Evolutionary conservation across 2,888 invertebrate genomes (phyloP).

Genomic region (Pseudococcus jackbeardsleyi): DNA sequence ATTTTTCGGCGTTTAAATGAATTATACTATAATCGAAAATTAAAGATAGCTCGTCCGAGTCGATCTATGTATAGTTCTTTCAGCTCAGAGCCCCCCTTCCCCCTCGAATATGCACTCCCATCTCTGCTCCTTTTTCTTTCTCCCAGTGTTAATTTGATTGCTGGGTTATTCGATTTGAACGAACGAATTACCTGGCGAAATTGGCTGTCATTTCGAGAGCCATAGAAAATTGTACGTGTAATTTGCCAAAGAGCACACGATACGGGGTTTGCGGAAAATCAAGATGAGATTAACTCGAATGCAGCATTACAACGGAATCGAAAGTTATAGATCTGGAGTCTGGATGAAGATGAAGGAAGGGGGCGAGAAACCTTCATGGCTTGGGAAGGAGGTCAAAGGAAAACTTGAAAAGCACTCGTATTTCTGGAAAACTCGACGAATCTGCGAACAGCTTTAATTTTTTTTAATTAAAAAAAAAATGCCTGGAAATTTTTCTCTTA

Average conservation of each 20-base stretch:
- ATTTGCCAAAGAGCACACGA: background rate
- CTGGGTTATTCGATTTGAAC: background rate
- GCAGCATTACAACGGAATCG: background rate
- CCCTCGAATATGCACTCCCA: no score
- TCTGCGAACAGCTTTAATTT: background rate
- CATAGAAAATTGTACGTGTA: background rate
- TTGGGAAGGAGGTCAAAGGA: background rate
- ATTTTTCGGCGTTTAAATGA: conserved; percentile 7
- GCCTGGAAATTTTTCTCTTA: background rate
- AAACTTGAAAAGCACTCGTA: background rate
- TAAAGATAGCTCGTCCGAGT: background rate
- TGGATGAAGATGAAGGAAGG: background rate
- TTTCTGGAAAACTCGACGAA: background rate
- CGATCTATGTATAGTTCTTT: background rate
- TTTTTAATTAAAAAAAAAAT: background rate
- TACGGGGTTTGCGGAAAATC: background rate
- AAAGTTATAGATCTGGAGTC: background rate
- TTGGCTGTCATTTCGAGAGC: background rate
- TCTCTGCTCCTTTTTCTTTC: background rate
- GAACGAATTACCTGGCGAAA: background rate
- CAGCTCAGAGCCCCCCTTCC: background rate
- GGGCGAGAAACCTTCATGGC: no score
- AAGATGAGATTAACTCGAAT: background rate
- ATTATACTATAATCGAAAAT: conserved; percentile 19
- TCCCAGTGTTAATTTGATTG: background rate